Conservation (phyloP, 2,888 invertebrate genomes). For the Lordiphosa fenestrarum region DNA sequence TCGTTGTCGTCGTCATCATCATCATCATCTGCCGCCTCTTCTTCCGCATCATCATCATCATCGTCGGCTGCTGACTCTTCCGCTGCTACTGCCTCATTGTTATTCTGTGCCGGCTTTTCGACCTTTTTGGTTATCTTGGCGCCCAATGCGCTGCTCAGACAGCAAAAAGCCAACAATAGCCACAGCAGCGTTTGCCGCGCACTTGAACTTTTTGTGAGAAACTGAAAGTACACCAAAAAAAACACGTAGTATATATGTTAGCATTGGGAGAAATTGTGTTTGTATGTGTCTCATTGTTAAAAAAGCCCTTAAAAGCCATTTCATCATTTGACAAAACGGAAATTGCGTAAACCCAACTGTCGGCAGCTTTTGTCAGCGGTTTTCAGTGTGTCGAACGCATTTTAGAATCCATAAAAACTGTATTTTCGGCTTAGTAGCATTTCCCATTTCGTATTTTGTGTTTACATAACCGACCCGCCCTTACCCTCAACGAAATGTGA, state of each 20-base stretch:
- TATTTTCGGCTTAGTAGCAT: constrained; percentile 23
- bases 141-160: constrained; percentile 45
- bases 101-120: constrained; percentile 35
- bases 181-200: constrained; percentile 54
- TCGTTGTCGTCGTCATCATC: constrained; percentile 34
- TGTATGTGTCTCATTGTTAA: constrained; percentile 37
- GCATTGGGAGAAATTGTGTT: constrained; percentile 26
- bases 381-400: constrained; percentile 25
- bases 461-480: constrained; percentile 3
- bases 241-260: constrained; percentile 14
- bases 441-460: constrained; percentile 25
- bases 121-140: constrained; percentile 62
- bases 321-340: constrained; percentile 48
- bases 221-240: constrained; percentile 57
- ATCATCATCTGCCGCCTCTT: constrained; percentile 31
- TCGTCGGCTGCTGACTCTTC: constrained; percentile 28
- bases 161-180: constrained; percentile 56
- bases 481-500: not conserved
- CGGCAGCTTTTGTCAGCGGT: constrained; percentile 16
- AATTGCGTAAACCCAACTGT: constrained; percentile 67
- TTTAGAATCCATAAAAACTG: constrained; percentile 48
- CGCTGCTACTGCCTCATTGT: constrained; percentile 30
- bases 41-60: constrained; percentile 31
- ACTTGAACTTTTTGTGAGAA: constrained; percentile 62
- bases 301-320: constrained; percentile 37